These are phyloP conservation scores for Tamias sibiricus DNA, from an alignment of 2,113 vertebrate species.

Conservation along the genomic window DNA sequence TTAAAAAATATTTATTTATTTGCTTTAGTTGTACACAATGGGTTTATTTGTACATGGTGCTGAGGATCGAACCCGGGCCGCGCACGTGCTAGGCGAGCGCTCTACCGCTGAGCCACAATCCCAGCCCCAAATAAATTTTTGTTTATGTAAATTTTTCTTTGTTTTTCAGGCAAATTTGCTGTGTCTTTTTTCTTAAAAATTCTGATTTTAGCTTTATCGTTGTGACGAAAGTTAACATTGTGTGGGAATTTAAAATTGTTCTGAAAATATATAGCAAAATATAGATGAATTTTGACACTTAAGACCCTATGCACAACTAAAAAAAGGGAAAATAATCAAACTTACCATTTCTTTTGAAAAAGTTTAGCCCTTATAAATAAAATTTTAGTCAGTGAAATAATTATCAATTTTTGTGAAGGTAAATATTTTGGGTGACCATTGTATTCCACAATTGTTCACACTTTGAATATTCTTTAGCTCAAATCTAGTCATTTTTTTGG, in stretches of 20 bases:
- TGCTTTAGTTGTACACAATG: too few relatives aligned
- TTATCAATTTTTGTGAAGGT: neutral
- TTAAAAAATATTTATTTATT: too few relatives aligned
- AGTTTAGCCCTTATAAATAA: slow-evolving; percentile 6
- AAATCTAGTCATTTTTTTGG: neutral
- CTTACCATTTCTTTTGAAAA: neutral
- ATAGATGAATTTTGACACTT: neutral
- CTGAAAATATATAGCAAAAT: neutral
- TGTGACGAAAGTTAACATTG: neutral
- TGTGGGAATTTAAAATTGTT: slow-evolving; percentile 19
- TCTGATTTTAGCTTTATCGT: slow-evolving; percentile 1
- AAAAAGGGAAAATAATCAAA: neutral
- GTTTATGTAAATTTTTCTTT: neutral
- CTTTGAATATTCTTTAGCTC: neutral
- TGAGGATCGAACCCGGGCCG: too few relatives aligned
- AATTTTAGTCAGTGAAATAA: neutral
- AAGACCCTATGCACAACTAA: neutral
- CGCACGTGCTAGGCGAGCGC: too few relatives aligned
- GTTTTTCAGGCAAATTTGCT: neutral
- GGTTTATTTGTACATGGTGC: too few relatives aligned
- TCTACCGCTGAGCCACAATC: too few relatives aligned
- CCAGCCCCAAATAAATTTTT: too few relatives aligned
- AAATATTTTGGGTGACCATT: slow-evolving; percentile 9
- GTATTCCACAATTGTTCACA: neutral
- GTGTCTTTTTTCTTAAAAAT: neutral